These are phyloP conservation scores for Macrotus californicus DNA, from an alignment of 2,113 vertebrate genomes.

Conservation along the genomic window DNA sequence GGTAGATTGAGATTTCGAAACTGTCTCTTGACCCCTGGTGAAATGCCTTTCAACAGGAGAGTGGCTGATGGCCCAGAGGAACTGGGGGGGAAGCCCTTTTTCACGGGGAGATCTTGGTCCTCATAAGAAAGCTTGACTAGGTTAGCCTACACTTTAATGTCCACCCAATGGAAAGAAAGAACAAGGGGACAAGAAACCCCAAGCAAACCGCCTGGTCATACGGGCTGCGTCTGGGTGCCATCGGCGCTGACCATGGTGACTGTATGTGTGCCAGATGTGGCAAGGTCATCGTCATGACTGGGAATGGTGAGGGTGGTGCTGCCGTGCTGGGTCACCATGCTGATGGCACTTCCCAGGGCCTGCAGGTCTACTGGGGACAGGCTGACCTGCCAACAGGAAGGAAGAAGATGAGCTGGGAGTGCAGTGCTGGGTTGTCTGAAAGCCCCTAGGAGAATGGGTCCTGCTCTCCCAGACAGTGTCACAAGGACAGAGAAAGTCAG, in stretches of 20 bases:
- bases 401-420: not conserved
- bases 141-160: not conserved
- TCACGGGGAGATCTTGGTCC: not conserved
- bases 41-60: not conserved
- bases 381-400: constrained; percentile 70
- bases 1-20: not conserved
- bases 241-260: constrained; percentile 69
- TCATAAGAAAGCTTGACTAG: not conserved
- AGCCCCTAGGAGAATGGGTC: not conserved
- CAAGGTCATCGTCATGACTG: constrained; percentile 62
- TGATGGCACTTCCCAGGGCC: constrained; percentile 80
- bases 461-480: not conserved
- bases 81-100: not conserved
- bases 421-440: not conserved
- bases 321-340: constrained; percentile 78
- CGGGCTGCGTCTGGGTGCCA: constrained; percentile 75
- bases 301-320: constrained; percentile 69
- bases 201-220: constrained; percentile 64
- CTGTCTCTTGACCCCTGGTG: not conserved
- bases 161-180: not conserved
- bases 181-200: constrained; percentile 46
- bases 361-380: constrained; percentile 81
- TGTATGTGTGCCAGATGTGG: constrained; percentile 21
- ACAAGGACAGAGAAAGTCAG: not conserved
- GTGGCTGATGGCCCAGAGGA: not conserved